Conservation (phyloP, 92 coral and sea anemone species). For the Umimayanthus chanpuru region DNA sequence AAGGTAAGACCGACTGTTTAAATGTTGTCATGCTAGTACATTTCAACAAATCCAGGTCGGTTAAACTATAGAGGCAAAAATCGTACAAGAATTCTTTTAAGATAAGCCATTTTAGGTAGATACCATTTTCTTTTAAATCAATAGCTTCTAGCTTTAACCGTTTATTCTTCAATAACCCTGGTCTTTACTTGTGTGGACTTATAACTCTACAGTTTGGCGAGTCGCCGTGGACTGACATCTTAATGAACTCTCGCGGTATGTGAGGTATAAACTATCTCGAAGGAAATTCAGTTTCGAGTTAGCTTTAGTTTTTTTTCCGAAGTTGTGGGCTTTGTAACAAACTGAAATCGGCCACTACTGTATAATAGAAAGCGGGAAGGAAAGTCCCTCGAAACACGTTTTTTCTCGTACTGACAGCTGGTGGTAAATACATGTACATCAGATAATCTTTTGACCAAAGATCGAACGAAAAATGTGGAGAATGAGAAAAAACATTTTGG, state of each 20-base stretch:
- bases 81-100: neutral
- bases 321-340: neutral
- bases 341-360: neutral
- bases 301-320: neutral
- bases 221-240: neutral
- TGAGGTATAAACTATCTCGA: neutral
- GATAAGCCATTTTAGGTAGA: neutral
- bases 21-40: neutral
- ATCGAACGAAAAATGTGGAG: neutral
- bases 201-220: neutral
- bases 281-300: neutral
- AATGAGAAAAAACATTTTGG: neutral
- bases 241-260: constrained; percentile 22
- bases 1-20: constrained; percentile 32
- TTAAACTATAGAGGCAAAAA: neutral
- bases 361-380: neutral
- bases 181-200: neutral
- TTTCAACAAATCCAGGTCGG: neutral
- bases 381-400: constrained; percentile 13
- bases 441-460: constrained; percentile 16
- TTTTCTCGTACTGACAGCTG: constrained; percentile 33
- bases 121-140: neutral
- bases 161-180: neutral
- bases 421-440: neutral
- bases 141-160: neutral